These are phyloP conservation scores for Ptychobarbus kaznakovi DNA, from an alignment of 2,797 vertebrate genomes.

Conservation along the genomic window DNA sequence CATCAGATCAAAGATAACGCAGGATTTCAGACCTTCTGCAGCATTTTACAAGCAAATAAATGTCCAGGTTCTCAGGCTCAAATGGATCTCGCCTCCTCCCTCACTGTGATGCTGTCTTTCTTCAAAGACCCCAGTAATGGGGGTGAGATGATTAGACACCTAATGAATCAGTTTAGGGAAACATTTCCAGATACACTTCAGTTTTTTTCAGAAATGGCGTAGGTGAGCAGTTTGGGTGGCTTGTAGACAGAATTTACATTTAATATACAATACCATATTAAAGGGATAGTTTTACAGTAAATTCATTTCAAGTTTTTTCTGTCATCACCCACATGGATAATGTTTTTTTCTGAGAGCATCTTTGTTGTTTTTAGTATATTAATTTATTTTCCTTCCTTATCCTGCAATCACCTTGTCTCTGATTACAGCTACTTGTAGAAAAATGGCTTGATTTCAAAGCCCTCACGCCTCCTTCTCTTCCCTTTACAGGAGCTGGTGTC, in stretches of 20 bases:
- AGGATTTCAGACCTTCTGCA: background rate
- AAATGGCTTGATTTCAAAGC: constrained; percentile 38
- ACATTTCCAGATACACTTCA: background rate
- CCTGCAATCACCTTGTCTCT: constrained; percentile 33
- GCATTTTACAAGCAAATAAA: constrained; percentile 20
- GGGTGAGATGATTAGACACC: background rate
- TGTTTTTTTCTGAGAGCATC: background rate
- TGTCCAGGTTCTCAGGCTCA: constrained; percentile 14
- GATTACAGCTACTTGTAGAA: constrained; percentile 41
- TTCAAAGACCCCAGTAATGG: background rate
- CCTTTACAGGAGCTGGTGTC: constrained; percentile 82
- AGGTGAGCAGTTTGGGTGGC: background rate
- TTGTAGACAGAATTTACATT: background rate
- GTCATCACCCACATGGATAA: no score
- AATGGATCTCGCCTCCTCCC: constrained; percentile 4
- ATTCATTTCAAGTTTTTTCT: no score
- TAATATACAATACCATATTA: no score
- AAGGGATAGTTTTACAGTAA: no score
- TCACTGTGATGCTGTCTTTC: constrained; percentile 44
- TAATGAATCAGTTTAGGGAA: background rate
- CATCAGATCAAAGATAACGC: background rate
- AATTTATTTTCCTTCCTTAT: background rate
- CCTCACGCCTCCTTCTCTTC: constrained; percentile 24
- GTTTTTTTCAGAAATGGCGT: background rate
- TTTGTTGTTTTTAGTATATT: background rate